Base-by-base conservation (phyloP, 2,797 vertebrate genomes). In the Falco biarmicus region DNA sequence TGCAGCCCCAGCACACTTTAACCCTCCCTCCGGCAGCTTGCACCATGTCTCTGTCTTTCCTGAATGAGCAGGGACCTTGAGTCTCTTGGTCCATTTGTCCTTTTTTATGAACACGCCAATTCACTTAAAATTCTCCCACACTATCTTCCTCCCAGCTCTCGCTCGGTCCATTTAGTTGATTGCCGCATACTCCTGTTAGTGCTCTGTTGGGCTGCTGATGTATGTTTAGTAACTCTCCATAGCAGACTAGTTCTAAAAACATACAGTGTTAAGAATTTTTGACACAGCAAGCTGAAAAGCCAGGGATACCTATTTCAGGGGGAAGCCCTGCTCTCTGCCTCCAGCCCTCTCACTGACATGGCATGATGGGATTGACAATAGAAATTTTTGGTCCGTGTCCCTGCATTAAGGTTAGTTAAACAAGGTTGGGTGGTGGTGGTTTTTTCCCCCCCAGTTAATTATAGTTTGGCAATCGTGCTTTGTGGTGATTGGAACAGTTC, bases 141-240 rank as follows among this genome's bases (percentile, higher is more conserved):
- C 47, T 48, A 10, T 73, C 76, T 85, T 61, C 54, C 89, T 90
- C 45, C 65, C 4, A 0, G 74, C 81, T 91, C 75, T 94, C 3
- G 8, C 82, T 89, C 13, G 59, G 84, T 90, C 91, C 88, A 69
- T 95, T 96, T 95, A 90, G 76, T 90, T 96, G 96, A 96, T 91
- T 91, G 93, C 68, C 0, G 19, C 57, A 37, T 39, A 60, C 77
- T 94, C 63, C 73, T 56, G 59, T 88, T 82, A 89, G 89, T 81
- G 94, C 88, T 20, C 61, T 76, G 88, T 86, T 96, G 94, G 91
- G 93, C 83, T 83, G 84, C 77, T 95, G 95, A 95, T 97, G 69
- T 89, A 95, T 84, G 83, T 90, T 95, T 81, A 94, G 94, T 76
- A 96, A 81, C 86, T 94, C 82, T 89, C 78, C 89, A 86, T 77